A percentile compares a stretch with the other conserved stretches of the same genome.
phyloP scores from a whole-genome alignment of 2,888 invertebrate genomes.

The Listrodromus nycthemerus region DNA sequence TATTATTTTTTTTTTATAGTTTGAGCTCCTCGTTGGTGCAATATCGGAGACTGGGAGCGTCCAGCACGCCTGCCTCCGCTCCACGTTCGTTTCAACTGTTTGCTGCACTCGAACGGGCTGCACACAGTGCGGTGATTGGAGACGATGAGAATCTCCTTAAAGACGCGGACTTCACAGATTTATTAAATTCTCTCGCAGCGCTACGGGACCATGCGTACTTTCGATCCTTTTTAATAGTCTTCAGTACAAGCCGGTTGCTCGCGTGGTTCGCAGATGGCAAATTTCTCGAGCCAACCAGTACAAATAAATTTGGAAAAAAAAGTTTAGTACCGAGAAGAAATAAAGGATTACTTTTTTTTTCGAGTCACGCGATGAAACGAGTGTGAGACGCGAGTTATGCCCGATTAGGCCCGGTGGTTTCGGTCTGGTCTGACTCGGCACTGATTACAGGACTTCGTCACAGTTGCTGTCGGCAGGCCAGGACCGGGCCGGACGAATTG shows the following conservation, averaged over 20 bases:
- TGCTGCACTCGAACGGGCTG: constrained; percentile 21
- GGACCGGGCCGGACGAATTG: background rate
- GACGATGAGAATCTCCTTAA: constrained; percentile 46
- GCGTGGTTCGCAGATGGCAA: constrained; percentile 47
- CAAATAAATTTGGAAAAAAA: constrained; percentile 34
- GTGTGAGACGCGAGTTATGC: constrained; percentile 23
- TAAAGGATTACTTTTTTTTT: constrained; percentile 49
- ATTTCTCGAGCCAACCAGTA: constrained; percentile 25
- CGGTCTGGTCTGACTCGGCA: constrained; percentile 20
- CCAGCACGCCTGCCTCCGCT: constrained; percentile 46
- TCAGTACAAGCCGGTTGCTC: constrained; percentile 16
- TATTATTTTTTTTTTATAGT: constrained; percentile 22
- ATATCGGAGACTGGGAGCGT: constrained; percentile 61
- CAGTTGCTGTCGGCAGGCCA: constrained; percentile 42
- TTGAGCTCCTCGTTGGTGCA: constrained; percentile 56
- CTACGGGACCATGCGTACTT: constrained; percentile 9
- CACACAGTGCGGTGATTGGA: constrained; percentile 51
- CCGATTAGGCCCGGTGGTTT: constrained; percentile 50
- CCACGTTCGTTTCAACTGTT: constrained; percentile 38
- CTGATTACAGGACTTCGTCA: constrained; percentile 59
- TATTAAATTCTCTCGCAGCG: constrained; percentile 42
- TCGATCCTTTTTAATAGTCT: constrained; percentile 20
- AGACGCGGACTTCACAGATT: constrained; percentile 50
- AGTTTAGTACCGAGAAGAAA: constrained; percentile 32
- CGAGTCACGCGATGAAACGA: constrained; percentile 50